Conservation (phyloP, 1,140 invertebrate species). For the Episyrphus balteatus region DNA sequence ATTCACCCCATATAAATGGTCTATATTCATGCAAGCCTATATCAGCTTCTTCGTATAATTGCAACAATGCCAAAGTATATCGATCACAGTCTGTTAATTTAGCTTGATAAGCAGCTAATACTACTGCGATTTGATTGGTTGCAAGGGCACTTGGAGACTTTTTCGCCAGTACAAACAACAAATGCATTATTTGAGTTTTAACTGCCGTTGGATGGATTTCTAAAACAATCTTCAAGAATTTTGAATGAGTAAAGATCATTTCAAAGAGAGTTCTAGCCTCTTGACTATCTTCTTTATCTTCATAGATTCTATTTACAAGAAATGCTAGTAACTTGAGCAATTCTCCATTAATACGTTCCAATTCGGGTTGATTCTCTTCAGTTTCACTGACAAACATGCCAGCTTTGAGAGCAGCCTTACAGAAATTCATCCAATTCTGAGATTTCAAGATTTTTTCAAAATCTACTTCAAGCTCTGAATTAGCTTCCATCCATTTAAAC, state of each 20-base stretch:
- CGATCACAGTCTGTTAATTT: conserved; percentile 52
- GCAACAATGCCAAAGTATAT: conserved; percentile 47
- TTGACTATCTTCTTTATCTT: conserved; percentile 3
- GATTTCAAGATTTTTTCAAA: conserved; percentile 39
- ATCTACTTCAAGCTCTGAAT: conserved; percentile 5
- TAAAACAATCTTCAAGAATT: conserved; percentile 56
- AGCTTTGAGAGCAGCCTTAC: conserved; percentile 50
- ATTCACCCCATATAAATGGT: conserved; percentile 68
- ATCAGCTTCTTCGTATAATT: conserved; percentile 49
- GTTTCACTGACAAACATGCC: conserved; percentile 44
- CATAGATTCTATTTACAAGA: conserved; percentile 47
- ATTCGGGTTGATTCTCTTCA: conserved; percentile 14
- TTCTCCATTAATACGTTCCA: conserved; percentile 26
- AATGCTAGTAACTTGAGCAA: conserved; percentile 44
- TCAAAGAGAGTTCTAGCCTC: conserved; percentile 46
- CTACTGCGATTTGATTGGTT: conserved; percentile 52
- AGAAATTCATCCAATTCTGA: conserved; percentile 52
- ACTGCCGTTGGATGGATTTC: conserved; percentile 38
- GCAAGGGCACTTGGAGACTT: conserved; percentile 51
- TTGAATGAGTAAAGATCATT: conserved; percentile 63
- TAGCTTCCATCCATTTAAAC: conserved; percentile 34
- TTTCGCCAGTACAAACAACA: conserved; percentile 46
- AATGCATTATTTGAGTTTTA: conserved; percentile 47
- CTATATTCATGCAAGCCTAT: conserved; percentile 53
- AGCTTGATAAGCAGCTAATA: conserved; percentile 58